Percentiles rank a stretch among this genome's conserved stretches.
These are phyloP conservation scores for Oxystoma pomonae DNA, from an alignment of 2,888 invertebrate species.

Conservation along the genomic window DNA sequence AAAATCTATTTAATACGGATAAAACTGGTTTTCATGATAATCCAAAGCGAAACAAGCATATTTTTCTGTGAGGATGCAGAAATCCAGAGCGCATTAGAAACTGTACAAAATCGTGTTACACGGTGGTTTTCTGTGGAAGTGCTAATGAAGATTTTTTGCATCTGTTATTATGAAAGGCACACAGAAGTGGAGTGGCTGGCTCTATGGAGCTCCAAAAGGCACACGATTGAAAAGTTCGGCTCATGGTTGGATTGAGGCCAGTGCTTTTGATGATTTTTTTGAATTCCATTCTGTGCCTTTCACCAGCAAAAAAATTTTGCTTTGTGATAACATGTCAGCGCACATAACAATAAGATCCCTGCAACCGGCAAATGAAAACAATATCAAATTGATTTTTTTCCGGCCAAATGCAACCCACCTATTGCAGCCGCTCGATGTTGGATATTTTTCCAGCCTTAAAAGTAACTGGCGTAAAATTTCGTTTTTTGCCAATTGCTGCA, in stretches of 20 bases:
- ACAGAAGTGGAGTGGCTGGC: constrained; percentile 28
- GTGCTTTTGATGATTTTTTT: constrained; percentile 12
- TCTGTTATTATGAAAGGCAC: constrained; percentile 30
- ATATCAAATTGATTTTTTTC: too few species aligned
- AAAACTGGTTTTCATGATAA: too few species aligned
- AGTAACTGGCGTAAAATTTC: too few species aligned
- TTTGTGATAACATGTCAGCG: not conserved
- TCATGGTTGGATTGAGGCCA: constrained; percentile 9
- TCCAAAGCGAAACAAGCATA: too few species aligned
- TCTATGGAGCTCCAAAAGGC: constrained; percentile 25
- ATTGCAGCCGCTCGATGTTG: too few species aligned
- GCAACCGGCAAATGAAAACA: too few species aligned
- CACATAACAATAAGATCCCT: constrained; percentile 5
- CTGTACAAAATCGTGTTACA: constrained; percentile 29
- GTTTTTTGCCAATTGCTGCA: too few species aligned
- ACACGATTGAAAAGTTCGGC: constrained; percentile 13
- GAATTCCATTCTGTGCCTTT: constrained; percentile 7
- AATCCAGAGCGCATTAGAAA: constrained; percentile 29
- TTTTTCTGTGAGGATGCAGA: constrained; percentile 24
- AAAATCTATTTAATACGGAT: too few species aligned
- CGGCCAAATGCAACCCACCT: too few species aligned
- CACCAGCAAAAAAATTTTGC: not conserved
- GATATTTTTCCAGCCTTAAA: too few species aligned
- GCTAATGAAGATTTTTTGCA: constrained; percentile 25
- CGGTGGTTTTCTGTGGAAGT: constrained; percentile 28